Evolutionary conservation across 1,140 invertebrate species (phyloP).

Genomic region (Latrodectus geometricus): DNA sequence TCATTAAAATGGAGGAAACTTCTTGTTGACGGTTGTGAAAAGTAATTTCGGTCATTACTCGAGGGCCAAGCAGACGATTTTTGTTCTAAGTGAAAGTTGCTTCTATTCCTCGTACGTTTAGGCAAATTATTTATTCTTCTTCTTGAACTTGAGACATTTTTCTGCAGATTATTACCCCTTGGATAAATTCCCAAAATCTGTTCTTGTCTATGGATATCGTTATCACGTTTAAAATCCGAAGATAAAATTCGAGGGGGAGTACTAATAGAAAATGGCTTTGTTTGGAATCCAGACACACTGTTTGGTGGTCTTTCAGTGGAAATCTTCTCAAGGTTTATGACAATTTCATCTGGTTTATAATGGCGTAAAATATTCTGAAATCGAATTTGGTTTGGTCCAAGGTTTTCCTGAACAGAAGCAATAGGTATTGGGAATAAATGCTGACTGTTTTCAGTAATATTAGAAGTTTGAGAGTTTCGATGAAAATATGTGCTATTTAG

Average conservation of each 20-base stretch:
- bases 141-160: too few relatives aligned
- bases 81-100: not conserved
- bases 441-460: too few relatives aligned
- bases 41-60: not conserved
- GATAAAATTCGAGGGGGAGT: not conserved
- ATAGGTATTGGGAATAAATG: too few relatives aligned
- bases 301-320: not conserved
- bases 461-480: not conserved
- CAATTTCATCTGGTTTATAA: conserved; percentile 42
- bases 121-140: not conserved
- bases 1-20: not conserved
- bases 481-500: not conserved
- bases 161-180: not conserved
- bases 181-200: not conserved
- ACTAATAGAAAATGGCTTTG: not conserved
- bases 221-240: not conserved
- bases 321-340: conserved; percentile 32
- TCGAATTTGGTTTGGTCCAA: not conserved
- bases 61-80: not conserved
- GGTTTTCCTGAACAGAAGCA: not conserved
- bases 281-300: not conserved
- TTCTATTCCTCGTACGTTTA: too few relatives aligned
- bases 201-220: not conserved
- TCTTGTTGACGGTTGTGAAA: not conserved
- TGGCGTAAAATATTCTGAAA: conserved; percentile 13